A percentile compares a stretch with the other conserved stretches of the same genome.
These are phyloP conservation scores for Microtus richardsoni DNA, from an alignment of 2,113 vertebrate genomes.

Conservation along the genomic window DNA sequence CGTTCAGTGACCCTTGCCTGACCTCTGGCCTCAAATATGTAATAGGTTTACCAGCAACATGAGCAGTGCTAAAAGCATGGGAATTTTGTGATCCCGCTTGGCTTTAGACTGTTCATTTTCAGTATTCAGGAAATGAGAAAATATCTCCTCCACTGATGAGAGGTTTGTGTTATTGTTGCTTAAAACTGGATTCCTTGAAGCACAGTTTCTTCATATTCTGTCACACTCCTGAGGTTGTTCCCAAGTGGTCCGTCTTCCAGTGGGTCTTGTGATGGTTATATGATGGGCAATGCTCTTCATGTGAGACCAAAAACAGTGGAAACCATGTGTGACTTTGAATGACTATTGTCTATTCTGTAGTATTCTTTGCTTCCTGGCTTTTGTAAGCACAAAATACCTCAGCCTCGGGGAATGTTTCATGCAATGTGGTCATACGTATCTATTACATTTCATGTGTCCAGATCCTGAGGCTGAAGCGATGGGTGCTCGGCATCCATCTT, in stretches of 20 bases:
- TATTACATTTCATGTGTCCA: not conserved
- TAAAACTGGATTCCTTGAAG: not conserved
- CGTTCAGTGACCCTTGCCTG: not conserved
- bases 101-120: not conserved
- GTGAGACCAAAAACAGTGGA: not conserved
- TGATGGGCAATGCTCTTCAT: not conserved
- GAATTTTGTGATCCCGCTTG: not conserved
- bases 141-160: not conserved
- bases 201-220: not conserved
- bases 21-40: not conserved
- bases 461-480: not conserved
- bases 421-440: not conserved
- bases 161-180: not conserved
- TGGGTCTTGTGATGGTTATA: not conserved
- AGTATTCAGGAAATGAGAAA: not conserved
- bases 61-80: accelerated
- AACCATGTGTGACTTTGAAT: not conserved
- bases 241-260: not conserved
- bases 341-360: not conserved
- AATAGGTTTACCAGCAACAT: not conserved
- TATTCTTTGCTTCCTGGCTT: not conserved
- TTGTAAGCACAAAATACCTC: not conserved
- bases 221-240: not conserved
- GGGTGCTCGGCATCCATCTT: not conserved
- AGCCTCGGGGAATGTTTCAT: not conserved